Conservation (phyloP, 2,113 vertebrate genomes). For the Boulengeromyrus knoepffleri region DNA sequence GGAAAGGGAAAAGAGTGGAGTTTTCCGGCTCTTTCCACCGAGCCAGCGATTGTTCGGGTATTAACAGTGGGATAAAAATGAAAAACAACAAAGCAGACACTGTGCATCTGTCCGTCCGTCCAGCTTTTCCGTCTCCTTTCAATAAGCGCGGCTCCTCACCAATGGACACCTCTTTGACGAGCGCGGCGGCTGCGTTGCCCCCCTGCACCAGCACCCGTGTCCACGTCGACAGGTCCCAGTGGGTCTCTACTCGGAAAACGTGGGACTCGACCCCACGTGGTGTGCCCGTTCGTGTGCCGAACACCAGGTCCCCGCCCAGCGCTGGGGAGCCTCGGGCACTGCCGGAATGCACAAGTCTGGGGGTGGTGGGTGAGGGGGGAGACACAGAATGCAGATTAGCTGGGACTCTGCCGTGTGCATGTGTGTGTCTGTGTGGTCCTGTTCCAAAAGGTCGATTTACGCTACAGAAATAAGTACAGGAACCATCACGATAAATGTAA, state of each 20-base stretch:
- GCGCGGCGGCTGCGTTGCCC: conserved; percentile 76
- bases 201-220: conserved; percentile 86
- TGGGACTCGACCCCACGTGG: conserved; percentile 87
- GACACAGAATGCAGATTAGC: not conserved
- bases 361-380: not conserved
- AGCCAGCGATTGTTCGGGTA: conserved; percentile 47
- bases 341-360: conserved; percentile 85
- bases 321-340: conserved; percentile 70
- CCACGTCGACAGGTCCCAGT: conserved; percentile 89
- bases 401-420: not conserved
- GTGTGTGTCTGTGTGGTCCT: not conserved
- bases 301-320: conserved; percentile 76
- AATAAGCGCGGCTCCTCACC: conserved; percentile 44
- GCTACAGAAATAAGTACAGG: not conserved
- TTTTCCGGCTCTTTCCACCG: conserved; percentile 27
- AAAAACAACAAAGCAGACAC: not conserved
- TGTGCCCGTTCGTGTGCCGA: conserved; percentile 83
- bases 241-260: conserved; percentile 86
- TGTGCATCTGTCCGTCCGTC: conserved; percentile 18
- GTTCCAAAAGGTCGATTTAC: not conserved
- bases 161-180: conserved; percentile 84
- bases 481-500: not conserved
- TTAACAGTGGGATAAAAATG: conserved; percentile 28
- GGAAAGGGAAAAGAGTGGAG: conserved; percentile 16
- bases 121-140: not conserved